Percentiles rank a stretch among this genome's conserved stretches.
Evolutionary conservation across 2,888 invertebrate species (phyloP).

Genomic region (Limnephilus auricula): DNA sequence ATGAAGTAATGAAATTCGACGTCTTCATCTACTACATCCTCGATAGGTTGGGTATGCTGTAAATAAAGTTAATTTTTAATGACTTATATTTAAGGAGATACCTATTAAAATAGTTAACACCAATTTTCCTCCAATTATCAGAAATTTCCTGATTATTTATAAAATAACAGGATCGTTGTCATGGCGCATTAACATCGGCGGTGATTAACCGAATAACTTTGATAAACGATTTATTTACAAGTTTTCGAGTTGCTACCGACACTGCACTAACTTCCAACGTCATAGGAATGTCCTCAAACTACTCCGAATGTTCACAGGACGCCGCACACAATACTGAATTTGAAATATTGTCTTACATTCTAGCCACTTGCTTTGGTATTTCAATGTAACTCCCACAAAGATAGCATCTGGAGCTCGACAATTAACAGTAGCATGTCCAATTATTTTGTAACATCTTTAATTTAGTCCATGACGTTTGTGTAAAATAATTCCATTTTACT

Average conservation of each 20-base stretch:
- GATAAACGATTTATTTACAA: conserved; percentile 34
- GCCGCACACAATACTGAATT: conserved; percentile 18
- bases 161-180: neutral
- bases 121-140: neutral
- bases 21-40: too few species aligned
- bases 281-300: neutral
- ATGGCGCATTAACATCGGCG: neutral
- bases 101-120: neutral
- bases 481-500: too few species aligned
- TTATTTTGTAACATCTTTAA: neutral
- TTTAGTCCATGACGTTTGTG: neutral
- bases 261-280: conserved; percentile 5
- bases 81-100: neutral
- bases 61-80: too few species aligned
- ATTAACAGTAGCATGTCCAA: neutral
- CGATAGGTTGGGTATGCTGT: too few species aligned
- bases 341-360: conserved; percentile 23
- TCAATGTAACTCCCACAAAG: neutral
- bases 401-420: neutral
- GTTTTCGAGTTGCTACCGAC: neutral
- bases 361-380: neutral
- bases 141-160: neutral
- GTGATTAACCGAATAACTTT: conserved; percentile 31
- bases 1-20: too few species aligned
- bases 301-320: conserved; percentile 10